Base-by-base conservation (phyloP, 1,140 invertebrate genomes). In the Galendromus occidentalis region DNA sequence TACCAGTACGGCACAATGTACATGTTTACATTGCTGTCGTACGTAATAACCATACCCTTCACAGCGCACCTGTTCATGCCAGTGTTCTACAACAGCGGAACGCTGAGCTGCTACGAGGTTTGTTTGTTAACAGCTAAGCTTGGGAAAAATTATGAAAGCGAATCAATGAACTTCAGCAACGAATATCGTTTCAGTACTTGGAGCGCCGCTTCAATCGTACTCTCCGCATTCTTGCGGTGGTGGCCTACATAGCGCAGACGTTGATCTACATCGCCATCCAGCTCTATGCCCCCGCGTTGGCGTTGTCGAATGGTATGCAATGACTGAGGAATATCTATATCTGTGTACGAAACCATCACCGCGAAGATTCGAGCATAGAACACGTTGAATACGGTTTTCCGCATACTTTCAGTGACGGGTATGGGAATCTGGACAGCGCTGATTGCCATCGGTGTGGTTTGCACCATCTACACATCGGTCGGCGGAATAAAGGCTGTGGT, bases 221-320 rank as follows among this genome's bases (percentile, higher is more conserved):
- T 9, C 82, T 84, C n/a, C 80, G 86, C 68, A 79, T 83, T 59
- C 77, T 86, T 25, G 85, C 84, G 0, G 85, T 85, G 68, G 76
- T 71, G 1, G 76, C 87, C n/a, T 88, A 88, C 69, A 81, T 80
- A 68, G 47, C 84, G 14, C 82, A 88, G 79, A 90, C 89, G 87
- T 71, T 76, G 7, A 66, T 79, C 20, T 79, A 79, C 69, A 76
- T 79, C 74, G 76, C 76, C 1, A 74, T 80, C 30, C 77, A 78
- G 6, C 72, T 79, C 2, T 79, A 77, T 67, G 77, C 76, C 1
- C 78, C 78, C 5, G 75, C 78, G 5, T 72, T 79, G 41, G 78
- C 78, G 12, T 65, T 80, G 18, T 73, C 74, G 66, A 74, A 75
- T 69, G 76, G 77, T 77, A 70, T 69, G 69, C 59, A 18, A 65